A percentile compares a stretch with the other conserved stretches of the same genome.
Evolutionary conservation across 1,140 invertebrate species (phyloP).

Genomic region (Fopius arisanus): DNA sequence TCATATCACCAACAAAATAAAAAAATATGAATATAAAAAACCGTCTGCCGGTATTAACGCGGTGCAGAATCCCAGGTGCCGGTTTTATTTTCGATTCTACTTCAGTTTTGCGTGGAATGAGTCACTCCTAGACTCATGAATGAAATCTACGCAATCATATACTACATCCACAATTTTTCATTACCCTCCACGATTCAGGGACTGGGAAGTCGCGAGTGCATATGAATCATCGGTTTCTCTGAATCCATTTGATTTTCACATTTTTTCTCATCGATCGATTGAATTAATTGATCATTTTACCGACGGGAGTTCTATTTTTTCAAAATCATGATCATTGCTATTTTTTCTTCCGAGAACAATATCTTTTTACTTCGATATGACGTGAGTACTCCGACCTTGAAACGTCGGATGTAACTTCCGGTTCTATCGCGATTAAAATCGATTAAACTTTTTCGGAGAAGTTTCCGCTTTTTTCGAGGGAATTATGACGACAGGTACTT

Average conservation of each 20-base stretch:
- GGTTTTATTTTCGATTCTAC: constrained; percentile 44
- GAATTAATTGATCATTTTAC: too few species aligned
- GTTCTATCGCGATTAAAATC: neutral
- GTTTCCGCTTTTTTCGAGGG: neutral
- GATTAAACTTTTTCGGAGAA: neutral
- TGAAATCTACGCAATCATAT: neutral
- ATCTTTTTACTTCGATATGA: neutral
- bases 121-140: constrained; percentile 28
- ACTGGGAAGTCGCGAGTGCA: neutral
- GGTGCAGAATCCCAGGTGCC: neutral
- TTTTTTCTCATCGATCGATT: too few species aligned
- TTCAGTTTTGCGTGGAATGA: constrained; percentile 46
- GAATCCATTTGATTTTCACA: neutral
- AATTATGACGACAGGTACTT: neutral
- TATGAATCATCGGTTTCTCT: neutral
- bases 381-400: neutral
- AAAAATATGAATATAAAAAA: too few species aligned
- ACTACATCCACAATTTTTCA: neutral
- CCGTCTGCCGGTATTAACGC: neutral
- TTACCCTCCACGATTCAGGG: too few species aligned
- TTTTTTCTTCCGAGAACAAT: too few species aligned
- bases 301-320: too few species aligned
- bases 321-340: too few species aligned
- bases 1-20: neutral
- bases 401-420: neutral